Evolutionary conservation across 2,113 vertebrate genomes (phyloP).

Genomic region (Actenoides lindsayi): DNA sequence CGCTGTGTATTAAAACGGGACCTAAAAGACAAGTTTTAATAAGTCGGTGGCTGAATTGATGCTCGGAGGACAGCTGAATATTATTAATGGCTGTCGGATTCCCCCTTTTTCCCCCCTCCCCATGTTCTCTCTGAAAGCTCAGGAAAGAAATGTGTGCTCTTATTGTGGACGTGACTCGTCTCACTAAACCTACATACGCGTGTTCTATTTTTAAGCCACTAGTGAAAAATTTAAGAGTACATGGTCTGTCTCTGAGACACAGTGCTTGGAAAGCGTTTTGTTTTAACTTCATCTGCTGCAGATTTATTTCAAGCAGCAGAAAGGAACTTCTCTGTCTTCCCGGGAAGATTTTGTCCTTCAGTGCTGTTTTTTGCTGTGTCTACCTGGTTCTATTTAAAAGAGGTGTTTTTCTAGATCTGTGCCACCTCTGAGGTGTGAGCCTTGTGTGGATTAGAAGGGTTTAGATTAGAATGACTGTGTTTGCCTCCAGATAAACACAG

Average conservation of each 20-base stretch:
- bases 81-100: neutral
- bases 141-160: constrained; percentile 13
- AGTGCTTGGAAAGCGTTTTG: constrained; percentile 61
- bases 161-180: constrained; percentile 66
- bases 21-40: neutral
- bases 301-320: constrained; percentile 30
- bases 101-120: neutral
- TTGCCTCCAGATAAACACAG: neutral
- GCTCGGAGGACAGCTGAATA: neutral
- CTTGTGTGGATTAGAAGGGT: neutral
- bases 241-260: constrained; percentile 35
- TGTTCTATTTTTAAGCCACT: constrained; percentile 75
- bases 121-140: neutral
- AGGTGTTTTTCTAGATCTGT: neutral
- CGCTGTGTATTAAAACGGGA: neutral
- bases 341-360: neutral
- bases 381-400: neutral
- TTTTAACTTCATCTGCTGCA: constrained; percentile 30
- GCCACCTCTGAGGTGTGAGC: neutral
- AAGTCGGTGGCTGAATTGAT: neutral
- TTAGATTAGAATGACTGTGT: too few relatives aligned
- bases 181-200: constrained; percentile 63
- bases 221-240: constrained; percentile 68
- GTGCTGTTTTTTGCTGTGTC: neutral
- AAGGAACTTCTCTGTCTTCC: neutral